Evolutionary conservation across 2,797 vertebrate genomes (phyloP), one percentile per base, ranked within the genome.

Genomic region (Sebastiscus tertius): DNA sequence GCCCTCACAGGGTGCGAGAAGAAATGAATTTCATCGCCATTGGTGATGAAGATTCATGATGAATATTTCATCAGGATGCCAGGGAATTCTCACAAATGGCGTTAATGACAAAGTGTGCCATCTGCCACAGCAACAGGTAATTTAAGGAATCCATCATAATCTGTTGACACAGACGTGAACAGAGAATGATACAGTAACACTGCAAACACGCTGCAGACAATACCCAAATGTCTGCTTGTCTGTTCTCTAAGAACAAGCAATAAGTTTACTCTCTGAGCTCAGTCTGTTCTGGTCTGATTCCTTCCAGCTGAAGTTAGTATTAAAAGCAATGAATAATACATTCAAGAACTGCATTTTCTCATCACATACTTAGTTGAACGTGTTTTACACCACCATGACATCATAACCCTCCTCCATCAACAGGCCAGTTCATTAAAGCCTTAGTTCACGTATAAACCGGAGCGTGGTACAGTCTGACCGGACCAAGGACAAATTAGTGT

Each of bases 71-170:
- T 90, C 64, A 56, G 67, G 68, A 76, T 76, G 84, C 71, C 49
- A 27, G 76, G 26, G 69, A 89, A 87, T 89, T 90, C 66, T 86
- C 87, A 82, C 77, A 26, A 71, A 83, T 79, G 68, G 77, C 70
- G 82, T 79, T 85, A 84, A 91, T 92, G 92, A 93, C 85, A 88
- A 90, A 88, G 86, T 29, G 22, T 70, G 76, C 92, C 91, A 94
- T 94, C 92, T 94, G 93, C 92, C 81, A 67, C 82, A 55, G 87
- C 81, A 90, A 87, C 89, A 89, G 87, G 92, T 90, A 63, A 88
- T 91, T 90, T 80, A 82, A 75, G 64, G 59, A 84, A 90, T 93
- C 75, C 76, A 85, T 91, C 89, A 88, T 77, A 76, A 89, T 82
- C 61, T 74, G 76, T 34, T 80, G 88, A 82, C 77, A 80, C 34